A percentile compares a stretch with the other conserved stretches of the same genome.
Conservation (phyloP, 2,113 vertebrate genomes). For the Dasyornis broadbenti region DNA sequence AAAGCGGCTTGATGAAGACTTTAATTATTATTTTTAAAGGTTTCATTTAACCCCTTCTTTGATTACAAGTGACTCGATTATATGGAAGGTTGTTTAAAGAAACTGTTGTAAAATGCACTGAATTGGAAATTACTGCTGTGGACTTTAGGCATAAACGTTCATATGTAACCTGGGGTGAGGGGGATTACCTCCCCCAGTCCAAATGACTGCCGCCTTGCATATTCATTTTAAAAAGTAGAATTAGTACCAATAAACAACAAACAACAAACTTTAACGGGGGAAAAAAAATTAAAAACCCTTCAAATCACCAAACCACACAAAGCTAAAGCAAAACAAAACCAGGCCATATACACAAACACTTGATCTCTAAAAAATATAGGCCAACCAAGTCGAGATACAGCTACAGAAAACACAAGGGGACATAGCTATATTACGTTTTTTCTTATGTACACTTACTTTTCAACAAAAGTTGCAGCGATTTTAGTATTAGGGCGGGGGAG, state of each 20-base stretch:
- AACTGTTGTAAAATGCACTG: background rate
- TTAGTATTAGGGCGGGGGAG: fast-evolving
- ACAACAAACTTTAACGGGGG: background rate
- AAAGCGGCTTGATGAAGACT: background rate
- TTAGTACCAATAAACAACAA: background rate
- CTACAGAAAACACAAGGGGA: background rate
- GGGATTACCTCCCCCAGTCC: background rate
- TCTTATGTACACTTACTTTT: background rate
- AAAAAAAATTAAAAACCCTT: background rate
- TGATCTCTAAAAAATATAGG: background rate
- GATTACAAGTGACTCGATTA: background rate
- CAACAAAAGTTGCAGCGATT: background rate
- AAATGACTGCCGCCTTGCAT: background rate
- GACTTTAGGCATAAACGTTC: background rate
- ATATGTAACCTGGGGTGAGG: fast-evolving
- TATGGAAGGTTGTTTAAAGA: background rate
- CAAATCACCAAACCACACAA: background rate
- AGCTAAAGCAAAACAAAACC: background rate
- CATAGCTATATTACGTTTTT: fast-evolving
- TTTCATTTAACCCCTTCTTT: background rate
- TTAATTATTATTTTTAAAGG: background rate
- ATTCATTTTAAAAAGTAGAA: background rate
- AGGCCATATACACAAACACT: background rate
- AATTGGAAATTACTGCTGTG: background rate
- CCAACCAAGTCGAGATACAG: background rate